Evolutionary conservation across 2,797 vertebrate genomes (phyloP).

Genomic region (Tadarida brasiliensis): DNA sequence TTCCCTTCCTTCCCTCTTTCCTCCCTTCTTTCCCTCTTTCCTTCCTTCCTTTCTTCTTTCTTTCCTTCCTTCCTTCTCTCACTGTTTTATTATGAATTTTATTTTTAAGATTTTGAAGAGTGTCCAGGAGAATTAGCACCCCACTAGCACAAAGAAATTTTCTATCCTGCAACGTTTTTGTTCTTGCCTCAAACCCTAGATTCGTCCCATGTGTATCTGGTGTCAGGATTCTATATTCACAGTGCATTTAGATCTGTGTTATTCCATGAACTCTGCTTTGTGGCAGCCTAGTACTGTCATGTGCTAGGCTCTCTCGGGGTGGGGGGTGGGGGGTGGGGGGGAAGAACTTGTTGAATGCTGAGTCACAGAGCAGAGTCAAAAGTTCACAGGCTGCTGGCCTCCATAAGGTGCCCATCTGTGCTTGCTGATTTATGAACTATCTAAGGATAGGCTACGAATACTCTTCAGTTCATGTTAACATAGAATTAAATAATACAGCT

Average conservation of each 20-base stretch:
- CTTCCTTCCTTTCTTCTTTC: too few species aligned
- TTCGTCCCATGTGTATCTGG: neutral
- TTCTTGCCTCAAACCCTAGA: neutral
- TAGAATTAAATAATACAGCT: constrained; percentile 58
- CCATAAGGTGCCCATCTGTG: neutral
- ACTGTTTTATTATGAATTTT: neutral
- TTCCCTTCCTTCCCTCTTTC: too few species aligned
- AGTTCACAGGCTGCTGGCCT: constrained; percentile 15
- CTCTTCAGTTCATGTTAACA: neutral
- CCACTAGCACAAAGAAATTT: neutral
- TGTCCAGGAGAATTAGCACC: neutral
- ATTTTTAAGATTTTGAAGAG: neutral
- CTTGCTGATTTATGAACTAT: constrained; percentile 42
- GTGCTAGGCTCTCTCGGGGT: neutral
- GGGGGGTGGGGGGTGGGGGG: too few species aligned
- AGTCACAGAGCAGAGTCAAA: constrained; percentile 47
- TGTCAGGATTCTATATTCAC: neutral
- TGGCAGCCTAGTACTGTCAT: neutral
- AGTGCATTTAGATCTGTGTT: neutral
- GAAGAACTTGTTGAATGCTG: neutral
- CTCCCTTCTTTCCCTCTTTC: neutral
- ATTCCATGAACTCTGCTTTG: neutral
- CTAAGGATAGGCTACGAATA: neutral
- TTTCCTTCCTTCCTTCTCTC: neutral
- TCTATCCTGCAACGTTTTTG: neutral